A percentile compares a stretch with the other conserved stretches of the same genome.
phyloP scores from a whole-genome alignment of 1,140 invertebrate genomes.

The Zaprionus inermis region DNA sequence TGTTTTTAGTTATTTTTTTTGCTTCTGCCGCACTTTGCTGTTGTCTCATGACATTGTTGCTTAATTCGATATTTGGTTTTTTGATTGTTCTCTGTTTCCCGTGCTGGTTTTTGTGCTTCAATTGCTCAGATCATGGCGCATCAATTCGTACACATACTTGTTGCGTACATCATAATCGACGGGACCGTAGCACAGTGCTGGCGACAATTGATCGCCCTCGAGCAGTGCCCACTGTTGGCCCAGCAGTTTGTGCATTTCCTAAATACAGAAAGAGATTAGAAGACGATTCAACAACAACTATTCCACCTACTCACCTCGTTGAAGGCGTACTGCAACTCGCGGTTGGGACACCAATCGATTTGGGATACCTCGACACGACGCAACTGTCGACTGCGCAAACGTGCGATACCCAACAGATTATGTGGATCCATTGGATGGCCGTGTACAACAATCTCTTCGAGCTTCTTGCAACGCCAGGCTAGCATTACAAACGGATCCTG shows the following conservation, averaged over 20 bases:
- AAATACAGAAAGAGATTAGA: conserved; percentile 10
- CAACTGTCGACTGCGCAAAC: conserved; percentile 87
- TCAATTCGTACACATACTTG: conserved; percentile 76
- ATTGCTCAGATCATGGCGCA: conserved; percentile 70
- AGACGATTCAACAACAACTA: neutral
- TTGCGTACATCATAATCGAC: conserved; percentile 73
- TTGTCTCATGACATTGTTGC: conserved; percentile 51
- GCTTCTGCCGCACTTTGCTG: conserved; percentile 8
- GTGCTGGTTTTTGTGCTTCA: conserved; percentile 46
- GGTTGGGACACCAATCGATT: conserved; percentile 83
- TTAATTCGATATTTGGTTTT: conserved; percentile 59
- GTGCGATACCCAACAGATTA: conserved; percentile 89
- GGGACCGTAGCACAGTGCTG: conserved; percentile 68
- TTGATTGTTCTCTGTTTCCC: conserved; percentile 11
- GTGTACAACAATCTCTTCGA: conserved; percentile 88
- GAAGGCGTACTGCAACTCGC: conserved; percentile 49
- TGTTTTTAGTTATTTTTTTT: too few species aligned
- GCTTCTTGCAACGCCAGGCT: conserved; percentile 89
- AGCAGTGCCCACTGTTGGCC: conserved; percentile 84
- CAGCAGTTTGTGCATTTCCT: conserved; percentile 84
- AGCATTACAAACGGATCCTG: conserved; percentile 90
- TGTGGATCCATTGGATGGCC: conserved; percentile 84
- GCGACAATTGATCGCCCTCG: conserved; percentile 80
- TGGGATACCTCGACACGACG: conserved; percentile 88
- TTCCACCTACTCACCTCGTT: conserved; percentile 66